Evolutionary conservation across 2,797 vertebrate genomes (phyloP).

Genomic region (Odontamblyopus lacepedii): DNA sequence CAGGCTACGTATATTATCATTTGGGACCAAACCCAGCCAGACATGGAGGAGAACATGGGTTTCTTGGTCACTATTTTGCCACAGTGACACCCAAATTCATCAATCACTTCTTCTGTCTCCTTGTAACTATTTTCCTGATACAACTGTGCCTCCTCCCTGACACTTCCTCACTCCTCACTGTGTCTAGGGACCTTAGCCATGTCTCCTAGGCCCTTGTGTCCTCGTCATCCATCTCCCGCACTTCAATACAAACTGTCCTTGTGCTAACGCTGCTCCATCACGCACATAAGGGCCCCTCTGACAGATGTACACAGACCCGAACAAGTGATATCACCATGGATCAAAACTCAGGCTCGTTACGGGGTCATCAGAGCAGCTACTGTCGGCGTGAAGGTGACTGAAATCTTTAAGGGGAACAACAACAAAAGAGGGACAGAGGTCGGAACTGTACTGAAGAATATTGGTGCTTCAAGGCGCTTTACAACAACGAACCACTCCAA

Average conservation of each 20-base stretch:
- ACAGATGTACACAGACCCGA: conserved; percentile 66
- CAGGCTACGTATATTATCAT: no score
- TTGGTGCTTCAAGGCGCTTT: no score
- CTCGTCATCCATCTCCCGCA: conserved; percentile 65
- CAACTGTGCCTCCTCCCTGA: conserved; percentile 53
- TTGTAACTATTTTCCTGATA: conserved; percentile 46
- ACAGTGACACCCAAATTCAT: conserved; percentile 21
- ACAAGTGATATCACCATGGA: conserved; percentile 42
- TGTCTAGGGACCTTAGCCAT: conserved; percentile 49
- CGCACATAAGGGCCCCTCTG: conserved; percentile 66
- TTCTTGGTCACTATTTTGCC: neutral
- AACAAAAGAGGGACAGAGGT: neutral
- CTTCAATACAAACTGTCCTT: conserved; percentile 64
- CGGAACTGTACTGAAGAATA: no score
- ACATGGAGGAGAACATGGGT: neutral
- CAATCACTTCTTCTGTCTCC: conserved; percentile 17
- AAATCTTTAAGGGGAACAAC: neutral
- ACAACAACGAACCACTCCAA: no score
- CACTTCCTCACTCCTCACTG: conserved; percentile 36
- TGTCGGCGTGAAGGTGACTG: conserved; percentile 28
- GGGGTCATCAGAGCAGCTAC: conserved; percentile 35
- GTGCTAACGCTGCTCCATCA: conserved; percentile 65
- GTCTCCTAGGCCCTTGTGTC: conserved; percentile 54
- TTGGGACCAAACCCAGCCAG: no score
- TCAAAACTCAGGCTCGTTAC: conserved; percentile 39